Conservation (phyloP, 2,113 vertebrate genomes). For the Falco punctatus region DNA sequence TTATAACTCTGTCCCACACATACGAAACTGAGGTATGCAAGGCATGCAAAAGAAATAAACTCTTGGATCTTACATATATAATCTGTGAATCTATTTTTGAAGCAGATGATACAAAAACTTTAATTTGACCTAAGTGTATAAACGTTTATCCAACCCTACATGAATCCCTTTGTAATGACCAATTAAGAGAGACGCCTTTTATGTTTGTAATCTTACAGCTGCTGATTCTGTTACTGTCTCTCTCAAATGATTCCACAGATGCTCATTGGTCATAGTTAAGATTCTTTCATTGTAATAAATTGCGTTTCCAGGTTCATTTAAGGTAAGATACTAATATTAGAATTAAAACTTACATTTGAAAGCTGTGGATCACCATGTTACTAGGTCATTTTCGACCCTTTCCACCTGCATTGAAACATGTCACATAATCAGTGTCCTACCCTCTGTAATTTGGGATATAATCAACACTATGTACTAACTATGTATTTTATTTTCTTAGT, state of each 20-base stretch:
- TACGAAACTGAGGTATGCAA: conserved; percentile 43
- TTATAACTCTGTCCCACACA: conserved; percentile 18
- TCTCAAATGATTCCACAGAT: conserved; percentile 67
- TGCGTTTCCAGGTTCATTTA: conserved; percentile 51
- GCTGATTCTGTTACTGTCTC: conserved; percentile 3
- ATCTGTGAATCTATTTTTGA: conserved; percentile 21
- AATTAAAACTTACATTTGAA: conserved; percentile 76
- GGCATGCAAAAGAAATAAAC: conserved; percentile 17
- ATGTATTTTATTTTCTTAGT: conserved; percentile 35
- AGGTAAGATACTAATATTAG: conserved; percentile 63
- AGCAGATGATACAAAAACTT: conserved; percentile 5
- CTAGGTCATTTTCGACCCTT: conserved; percentile 75
- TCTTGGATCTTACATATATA: background rate
- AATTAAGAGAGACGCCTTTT: background rate
- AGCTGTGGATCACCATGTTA: conserved; percentile 71
- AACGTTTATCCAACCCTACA: conserved; percentile 11
- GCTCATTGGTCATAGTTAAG: conserved; percentile 1
- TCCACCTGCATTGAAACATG: conserved; percentile 74
- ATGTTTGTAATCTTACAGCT: background rate
- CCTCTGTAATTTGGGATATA: conserved; percentile 55
- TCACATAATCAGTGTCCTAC: conserved; percentile 69
- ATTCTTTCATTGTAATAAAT: conserved; percentile 21
- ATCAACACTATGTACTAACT: conserved; percentile 50
- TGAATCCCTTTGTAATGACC: conserved; percentile 27
- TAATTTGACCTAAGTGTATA: conserved; percentile 29